Conservation (phyloP, 64 coral and sea anemone species). For the Actinia equina region DNA sequence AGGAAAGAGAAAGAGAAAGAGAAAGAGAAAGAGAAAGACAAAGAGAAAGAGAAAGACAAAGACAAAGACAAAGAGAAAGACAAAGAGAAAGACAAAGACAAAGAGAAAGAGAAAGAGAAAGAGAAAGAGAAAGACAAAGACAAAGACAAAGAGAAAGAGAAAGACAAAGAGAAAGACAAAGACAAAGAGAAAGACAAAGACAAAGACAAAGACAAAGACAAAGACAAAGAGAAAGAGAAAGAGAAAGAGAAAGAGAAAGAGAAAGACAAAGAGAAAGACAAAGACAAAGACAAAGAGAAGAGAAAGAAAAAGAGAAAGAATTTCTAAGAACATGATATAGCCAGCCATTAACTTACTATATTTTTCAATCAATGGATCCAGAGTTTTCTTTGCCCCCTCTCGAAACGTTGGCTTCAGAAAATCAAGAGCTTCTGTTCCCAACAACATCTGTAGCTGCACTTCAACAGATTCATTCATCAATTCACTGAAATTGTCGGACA, state of each 20-base stretch:
- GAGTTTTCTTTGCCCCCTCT: constrained; percentile 81
- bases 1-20: too few relatives aligned
- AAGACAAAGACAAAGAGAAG: background rate
- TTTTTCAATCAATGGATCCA: constrained; percentile 60
- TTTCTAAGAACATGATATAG: background rate
- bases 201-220: too few relatives aligned
- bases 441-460: constrained; percentile 51
- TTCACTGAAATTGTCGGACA: constrained; percentile 68
- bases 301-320: background rate
- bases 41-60: too few relatives aligned
- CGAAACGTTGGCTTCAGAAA: constrained; percentile 81
- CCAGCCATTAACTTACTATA: background rate
- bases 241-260: background rate
- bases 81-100: too few relatives aligned
- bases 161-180: too few relatives aligned
- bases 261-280: background rate
- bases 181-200: too few relatives aligned
- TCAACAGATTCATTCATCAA: constrained; percentile 60
- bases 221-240: too few relatives aligned
- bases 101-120: too few relatives aligned
- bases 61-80: too few relatives aligned
- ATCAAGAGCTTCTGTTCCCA: constrained; percentile 58
- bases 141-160: too few relatives aligned
- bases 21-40: too few relatives aligned
- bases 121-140: too few relatives aligned